Base-by-base conservation (phyloP, 2,797 vertebrate genomes). In the Cirrhinus mrigala region DNA sequence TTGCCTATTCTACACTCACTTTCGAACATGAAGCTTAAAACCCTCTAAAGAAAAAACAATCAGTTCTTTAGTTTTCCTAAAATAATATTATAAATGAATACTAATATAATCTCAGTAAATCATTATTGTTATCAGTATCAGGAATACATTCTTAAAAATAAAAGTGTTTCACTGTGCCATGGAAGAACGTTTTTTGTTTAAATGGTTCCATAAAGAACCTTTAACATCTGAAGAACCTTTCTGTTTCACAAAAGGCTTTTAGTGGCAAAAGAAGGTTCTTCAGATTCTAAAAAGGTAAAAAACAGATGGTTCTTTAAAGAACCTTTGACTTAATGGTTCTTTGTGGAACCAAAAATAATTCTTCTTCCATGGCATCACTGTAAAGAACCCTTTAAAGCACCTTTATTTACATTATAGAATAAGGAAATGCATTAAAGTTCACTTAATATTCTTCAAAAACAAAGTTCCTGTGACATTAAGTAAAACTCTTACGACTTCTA, bases 1-100 rank as follows among this genome's bases (percentile, higher is more conserved):
- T 27, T 92, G 92, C 86, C 92, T 97, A 87, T 96, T 96, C 24
- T 97, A 97, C 69, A 93, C 97, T 66, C 96, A 97, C 87, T 94
- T 94, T 88, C 97, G 87, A 95, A 20, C n/a, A 22, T 68, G 56
- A 64, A 29, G 40, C 15, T 78, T 22, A 0, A 9, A 40, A n/a
- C 18, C 52, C 52, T 3, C 0, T 6, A 40, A 56, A 77, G 22
- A 37, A 8, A 1, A 27, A 22, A 22, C n/a, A 11, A 37, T 60
- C 10, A 11, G 33, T 62, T 62, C 4, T 15, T 18, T 60, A 1
- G n/a, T 46, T 46, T n/a, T 46, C 40, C n/a, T 71, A 24, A 71
- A 46, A 70, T 8, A 1, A 46, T 46, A n/a, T 44, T 14, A 44
- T 15, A 44, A n/a, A 22, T 44, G 0, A n/a, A 44, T 40, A 40